Evolutionary conservation across 2,113 vertebrate species (phyloP).

Genomic region (Peucedramus taeniatus): DNA sequence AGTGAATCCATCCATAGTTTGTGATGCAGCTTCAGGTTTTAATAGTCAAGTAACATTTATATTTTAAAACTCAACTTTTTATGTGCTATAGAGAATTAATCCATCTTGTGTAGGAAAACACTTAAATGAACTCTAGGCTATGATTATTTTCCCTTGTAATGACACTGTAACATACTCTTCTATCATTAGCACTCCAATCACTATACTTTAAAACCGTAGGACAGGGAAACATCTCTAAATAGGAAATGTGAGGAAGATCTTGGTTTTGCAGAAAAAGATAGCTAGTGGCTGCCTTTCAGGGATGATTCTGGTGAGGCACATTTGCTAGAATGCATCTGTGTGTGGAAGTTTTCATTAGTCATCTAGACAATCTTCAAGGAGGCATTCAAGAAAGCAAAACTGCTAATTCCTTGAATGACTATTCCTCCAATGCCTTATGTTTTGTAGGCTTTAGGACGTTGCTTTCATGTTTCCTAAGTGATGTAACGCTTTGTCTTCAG

Average conservation of each 20-base stretch:
- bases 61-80: neutral
- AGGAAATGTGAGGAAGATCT: neutral
- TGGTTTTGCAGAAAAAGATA: neutral
- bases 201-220: neutral
- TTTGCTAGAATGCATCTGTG: neutral
- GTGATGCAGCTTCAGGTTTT: neutral
- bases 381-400: neutral
- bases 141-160: neutral
- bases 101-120: neutral
- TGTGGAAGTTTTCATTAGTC: neutral
- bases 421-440: neutral
- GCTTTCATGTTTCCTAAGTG: neutral
- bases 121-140: neutral
- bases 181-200: neutral
- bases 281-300: neutral
- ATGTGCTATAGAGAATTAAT: neutral
- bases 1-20: neutral
- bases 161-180: neutral
- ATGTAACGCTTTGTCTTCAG: constrained; percentile 61
- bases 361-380: neutral
- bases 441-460: neutral
- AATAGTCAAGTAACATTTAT: neutral
- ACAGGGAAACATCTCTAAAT: neutral
- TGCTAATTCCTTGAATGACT: neutral
- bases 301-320: neutral